phyloP scores from a whole-genome alignment of 2,888 invertebrate genomes.

The Limnephilus lunatus region DNA sequence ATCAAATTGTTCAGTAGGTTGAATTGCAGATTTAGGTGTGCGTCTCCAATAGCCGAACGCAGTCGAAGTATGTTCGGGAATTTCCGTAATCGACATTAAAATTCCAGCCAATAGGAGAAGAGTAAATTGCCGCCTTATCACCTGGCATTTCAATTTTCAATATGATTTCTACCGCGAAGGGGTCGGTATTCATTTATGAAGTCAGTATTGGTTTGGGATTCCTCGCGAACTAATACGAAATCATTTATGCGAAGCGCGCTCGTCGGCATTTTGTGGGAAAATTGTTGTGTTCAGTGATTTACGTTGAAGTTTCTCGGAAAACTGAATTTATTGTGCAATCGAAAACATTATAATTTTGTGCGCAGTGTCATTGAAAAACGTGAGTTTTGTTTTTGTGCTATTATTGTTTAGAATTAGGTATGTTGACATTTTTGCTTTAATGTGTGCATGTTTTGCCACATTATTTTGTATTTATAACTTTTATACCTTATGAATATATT shows the following conservation, averaged over 20 bases:
- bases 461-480: background rate
- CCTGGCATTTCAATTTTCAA: constrained; percentile 43
- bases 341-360: background rate
- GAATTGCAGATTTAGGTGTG: background rate
- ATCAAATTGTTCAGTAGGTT: no score
- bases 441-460: background rate
- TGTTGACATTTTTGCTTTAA: background rate
- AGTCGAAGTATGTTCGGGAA: constrained; percentile 19
- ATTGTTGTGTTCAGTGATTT: constrained; percentile 10
- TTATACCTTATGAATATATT: background rate
- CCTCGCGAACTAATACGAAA: background rate
- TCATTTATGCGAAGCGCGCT: background rate
- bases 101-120: constrained; percentile 6
- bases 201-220: background rate
- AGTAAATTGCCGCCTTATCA: constrained; percentile 24
- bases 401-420: background rate
- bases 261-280: constrained; percentile 7
- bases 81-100: background rate
- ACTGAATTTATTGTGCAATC: constrained; percentile 19
- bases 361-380: constrained; percentile 11
- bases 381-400: constrained; percentile 1
- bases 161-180: background rate
- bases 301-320: background rate
- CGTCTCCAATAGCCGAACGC: background rate
- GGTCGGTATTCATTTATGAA: no score